Evolutionary conservation across 2,113 vertebrate species (phyloP).

Genomic region (Eclectus roratus): DNA sequence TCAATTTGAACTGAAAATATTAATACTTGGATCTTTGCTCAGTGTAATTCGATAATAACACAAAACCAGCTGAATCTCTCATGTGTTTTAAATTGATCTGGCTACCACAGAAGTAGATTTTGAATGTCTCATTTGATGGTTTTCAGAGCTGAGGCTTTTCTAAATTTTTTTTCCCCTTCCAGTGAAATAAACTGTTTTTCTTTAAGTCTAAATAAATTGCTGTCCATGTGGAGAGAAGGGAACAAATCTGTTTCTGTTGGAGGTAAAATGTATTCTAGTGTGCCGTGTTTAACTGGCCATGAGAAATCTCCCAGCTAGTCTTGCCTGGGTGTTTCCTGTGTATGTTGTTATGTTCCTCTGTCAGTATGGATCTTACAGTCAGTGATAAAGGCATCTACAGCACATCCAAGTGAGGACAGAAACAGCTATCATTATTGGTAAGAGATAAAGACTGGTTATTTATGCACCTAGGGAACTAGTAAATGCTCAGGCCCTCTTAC

Average conservation of each 20-base stretch:
- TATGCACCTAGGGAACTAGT: background rate
- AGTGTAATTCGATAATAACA: background rate
- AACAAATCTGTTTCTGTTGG: background rate
- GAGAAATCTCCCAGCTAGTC: background rate
- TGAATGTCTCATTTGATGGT: background rate
- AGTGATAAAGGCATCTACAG: background rate
- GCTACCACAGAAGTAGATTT: background rate
- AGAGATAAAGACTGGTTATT: background rate
- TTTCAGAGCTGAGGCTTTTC: background rate
- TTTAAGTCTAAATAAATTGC: background rate
- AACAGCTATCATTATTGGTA: background rate
- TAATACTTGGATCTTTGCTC: background rate
- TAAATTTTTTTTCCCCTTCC: background rate
- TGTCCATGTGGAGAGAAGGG: background rate
- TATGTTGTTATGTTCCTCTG: background rate
- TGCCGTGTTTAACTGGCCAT: background rate
- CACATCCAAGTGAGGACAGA: background rate
- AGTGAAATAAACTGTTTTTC: background rate
- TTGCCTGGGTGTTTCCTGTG: background rate
- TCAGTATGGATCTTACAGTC: background rate
- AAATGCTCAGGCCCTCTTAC: background rate
- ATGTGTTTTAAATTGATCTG: background rate
- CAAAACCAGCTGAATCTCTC: background rate
- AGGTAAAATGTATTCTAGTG: background rate
- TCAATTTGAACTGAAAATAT: background rate